A percentile compares a stretch with the other conserved stretches of the same genome.
Conservation (phyloP, 2,797 vertebrate genomes). For the Merluccius polli region DNA sequence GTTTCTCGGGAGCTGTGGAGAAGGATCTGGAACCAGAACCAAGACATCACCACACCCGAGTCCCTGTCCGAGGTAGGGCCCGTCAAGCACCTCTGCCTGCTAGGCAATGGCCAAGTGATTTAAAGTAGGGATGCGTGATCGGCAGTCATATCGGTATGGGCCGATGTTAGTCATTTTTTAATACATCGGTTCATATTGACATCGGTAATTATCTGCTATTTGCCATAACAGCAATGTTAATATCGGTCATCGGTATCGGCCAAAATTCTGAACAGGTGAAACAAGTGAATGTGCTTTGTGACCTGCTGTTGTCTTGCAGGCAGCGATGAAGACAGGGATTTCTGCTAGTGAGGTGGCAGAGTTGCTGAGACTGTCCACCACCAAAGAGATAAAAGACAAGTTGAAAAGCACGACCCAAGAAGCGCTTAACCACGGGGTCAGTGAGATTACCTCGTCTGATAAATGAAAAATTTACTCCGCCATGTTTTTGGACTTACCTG, state of each 20-base stretch:
- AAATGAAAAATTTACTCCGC: not conserved
- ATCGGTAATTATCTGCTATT: no score
- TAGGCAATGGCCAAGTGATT: not conserved
- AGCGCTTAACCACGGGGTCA: slow-evolving; percentile 80
- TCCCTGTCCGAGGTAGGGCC: slow-evolving; percentile 67
- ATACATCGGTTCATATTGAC: no score
- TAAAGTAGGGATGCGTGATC: no score
- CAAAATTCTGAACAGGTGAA: not conserved
- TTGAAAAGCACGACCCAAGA: slow-evolving; percentile 76
- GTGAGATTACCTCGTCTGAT: slow-evolving; percentile 30
- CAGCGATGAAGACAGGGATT: slow-evolving; percentile 79
- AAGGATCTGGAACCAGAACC: slow-evolving; percentile 80
- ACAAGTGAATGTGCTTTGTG: not conserved
- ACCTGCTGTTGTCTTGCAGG: slow-evolving; percentile 60
- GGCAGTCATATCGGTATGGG: no score
- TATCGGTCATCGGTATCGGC: no score
- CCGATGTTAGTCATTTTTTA: no score
- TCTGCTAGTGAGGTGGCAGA: slow-evolving; percentile 65
- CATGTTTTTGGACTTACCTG: not conserved
- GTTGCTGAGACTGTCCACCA: slow-evolving; percentile 61
- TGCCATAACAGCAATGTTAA: no score
- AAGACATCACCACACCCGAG: slow-evolving; percentile 79
- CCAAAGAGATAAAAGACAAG: slow-evolving; percentile 78
- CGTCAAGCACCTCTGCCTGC: not conserved
- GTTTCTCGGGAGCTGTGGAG: slow-evolving; percentile 91